Evolutionary conservation across 2,888 invertebrate species (phyloP), one percentile per base, ranked within the genome.

Genomic region (Ornithoptera priamus): DNA sequence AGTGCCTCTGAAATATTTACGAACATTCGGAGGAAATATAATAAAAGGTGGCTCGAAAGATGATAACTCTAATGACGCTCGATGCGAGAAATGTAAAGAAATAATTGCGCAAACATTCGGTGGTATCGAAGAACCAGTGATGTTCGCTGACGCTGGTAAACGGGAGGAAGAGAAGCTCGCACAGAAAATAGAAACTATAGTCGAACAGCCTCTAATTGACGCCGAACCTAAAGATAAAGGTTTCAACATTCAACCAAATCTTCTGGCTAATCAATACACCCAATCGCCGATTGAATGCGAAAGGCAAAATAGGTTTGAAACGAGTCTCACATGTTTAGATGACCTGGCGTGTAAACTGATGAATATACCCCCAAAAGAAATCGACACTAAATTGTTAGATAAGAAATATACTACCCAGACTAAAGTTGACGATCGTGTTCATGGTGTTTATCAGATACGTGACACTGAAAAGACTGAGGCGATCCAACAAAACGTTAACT

Each of bases 121-220:
- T 0, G 70, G 22, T 1, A 20, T 7, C 30, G 30, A 62, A 5
- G 60, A 46, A 18, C 36, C 58, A 10, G 62, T 62, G 17, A 36
- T 65, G 36, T 66, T 77, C 61, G 74, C 81, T 0, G 83, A 81
- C 0, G 82, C 82, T 42, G 75, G 73, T 1, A 81, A 79, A 72
- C 73, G 79, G 64, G 72, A 77, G 10, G 81, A 82, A 60, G 85
- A 85, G 58, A 74, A 81, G 68, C 72, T 87, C 17, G 69, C 70
- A 22, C 87, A 89, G 70, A 87, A 84, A 73, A 36, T 86, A 2
- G 88, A 89, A 76, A 68, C 71, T 1, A 77, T 87, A 18, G 76
- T 85, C 0, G 88, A 89, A 73, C 76, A 78, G 1, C 78, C 83
- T 4, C 20, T 84, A 24, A 82, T 83, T 39, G 85, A 84, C 76